These are phyloP conservation scores for Ceyx margarethae DNA, from an alignment of 2,113 vertebrate genomes.

Conservation along the genomic window DNA sequence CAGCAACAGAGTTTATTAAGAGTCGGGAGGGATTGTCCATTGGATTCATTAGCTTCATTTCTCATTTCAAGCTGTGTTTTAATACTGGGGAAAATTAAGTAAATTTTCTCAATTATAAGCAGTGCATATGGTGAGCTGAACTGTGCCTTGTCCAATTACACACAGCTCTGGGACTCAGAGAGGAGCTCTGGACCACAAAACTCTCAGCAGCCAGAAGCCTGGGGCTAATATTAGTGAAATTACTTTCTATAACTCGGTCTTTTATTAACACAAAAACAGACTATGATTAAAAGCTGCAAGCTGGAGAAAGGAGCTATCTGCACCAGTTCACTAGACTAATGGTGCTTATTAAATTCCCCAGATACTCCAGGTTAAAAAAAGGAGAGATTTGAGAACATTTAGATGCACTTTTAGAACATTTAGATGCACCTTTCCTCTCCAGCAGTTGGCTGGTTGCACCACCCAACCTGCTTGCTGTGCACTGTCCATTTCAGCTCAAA, in stretches of 20 bases:
- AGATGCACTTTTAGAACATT: neutral
- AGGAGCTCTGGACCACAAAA: constrained; percentile 33
- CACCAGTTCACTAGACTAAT: neutral
- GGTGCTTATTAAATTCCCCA: constrained; percentile 17
- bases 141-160: constrained; percentile 1
- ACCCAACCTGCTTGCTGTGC: neutral
- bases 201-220: constrained; percentile 30
- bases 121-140: constrained; percentile 2
- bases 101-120: constrained; percentile 43
- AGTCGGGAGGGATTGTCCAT: neutral
- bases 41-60: constrained; percentile 23
- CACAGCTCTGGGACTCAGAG: constrained; percentile 31
- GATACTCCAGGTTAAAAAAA: neutral
- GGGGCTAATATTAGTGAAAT: constrained; percentile 59
- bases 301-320: constrained; percentile 4
- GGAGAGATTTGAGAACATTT: neutral
- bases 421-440: neutral
- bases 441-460: neutral
- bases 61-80: constrained; percentile 16
- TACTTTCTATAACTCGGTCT: constrained; percentile 48
- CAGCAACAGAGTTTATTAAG: constrained; percentile 18
- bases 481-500: neutral
- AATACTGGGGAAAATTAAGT: constrained; percentile 39
- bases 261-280: constrained; percentile 58
- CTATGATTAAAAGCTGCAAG: constrained; percentile 62